phyloP scores from a whole-genome alignment of 1,140 invertebrate genomes.

The Lasaia peninsularis region DNA sequence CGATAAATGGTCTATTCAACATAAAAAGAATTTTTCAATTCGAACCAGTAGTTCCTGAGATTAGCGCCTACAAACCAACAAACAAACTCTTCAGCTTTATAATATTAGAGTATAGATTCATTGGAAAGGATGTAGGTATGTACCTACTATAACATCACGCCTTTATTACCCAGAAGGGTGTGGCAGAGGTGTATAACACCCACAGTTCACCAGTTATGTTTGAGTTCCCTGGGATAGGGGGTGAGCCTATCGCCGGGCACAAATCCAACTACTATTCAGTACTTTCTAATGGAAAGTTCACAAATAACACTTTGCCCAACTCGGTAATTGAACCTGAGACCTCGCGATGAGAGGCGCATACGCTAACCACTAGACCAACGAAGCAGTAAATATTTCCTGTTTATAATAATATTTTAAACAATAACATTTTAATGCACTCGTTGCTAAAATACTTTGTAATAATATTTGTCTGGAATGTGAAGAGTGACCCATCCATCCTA shows the following conservation, averaged over 20 bases:
- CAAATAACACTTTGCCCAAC: background rate
- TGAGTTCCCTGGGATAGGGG: background rate
- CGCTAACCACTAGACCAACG: background rate
- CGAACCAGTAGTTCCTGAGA: no score
- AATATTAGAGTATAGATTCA: no score
- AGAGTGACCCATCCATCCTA: no score
- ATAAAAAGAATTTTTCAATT: no score
- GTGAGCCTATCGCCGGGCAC: background rate
- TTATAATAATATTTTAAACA: no score
- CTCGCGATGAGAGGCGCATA: background rate
- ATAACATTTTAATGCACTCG: no score
- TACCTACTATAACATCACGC: background rate
- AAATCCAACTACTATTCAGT: background rate
- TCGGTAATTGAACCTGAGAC: background rate
- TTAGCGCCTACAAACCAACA: no score
- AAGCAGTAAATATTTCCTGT: background rate
- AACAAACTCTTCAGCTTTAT: no score
- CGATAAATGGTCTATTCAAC: no score
- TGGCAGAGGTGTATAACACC: background rate
- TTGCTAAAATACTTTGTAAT: no score
- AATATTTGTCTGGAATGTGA: no score
- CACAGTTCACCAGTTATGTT: background rate
- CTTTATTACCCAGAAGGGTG: background rate
- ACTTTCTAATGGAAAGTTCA: background rate
- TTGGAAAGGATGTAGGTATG: background rate